Conservation (phyloP, 2,113 vertebrate genomes). For the Aegotheles bennettii region DNA sequence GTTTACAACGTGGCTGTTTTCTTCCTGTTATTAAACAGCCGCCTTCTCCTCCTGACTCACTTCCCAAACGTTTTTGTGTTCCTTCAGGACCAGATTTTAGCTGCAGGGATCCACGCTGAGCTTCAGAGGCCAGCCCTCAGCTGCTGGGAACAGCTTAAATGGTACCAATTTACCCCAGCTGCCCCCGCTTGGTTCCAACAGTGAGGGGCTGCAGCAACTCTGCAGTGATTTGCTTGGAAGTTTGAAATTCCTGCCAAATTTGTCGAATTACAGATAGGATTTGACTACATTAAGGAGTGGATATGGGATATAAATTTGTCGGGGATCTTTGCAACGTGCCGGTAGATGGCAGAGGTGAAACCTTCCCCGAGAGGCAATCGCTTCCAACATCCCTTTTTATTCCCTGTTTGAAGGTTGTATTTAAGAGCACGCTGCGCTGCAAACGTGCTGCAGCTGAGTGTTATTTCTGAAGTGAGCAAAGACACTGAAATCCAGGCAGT, state of each 20-base stretch:
- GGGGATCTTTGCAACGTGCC: not conserved
- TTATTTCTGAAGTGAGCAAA: not conserved
- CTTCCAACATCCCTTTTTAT: not conserved
- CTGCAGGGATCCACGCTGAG: fast-evolving
- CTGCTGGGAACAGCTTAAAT: fast-evolving
- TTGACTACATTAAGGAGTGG: fast-evolving
- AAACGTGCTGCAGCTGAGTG: fast-evolving
- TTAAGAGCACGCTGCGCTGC: not conserved
- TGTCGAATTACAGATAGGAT: not conserved
- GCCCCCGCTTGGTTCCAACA: not conserved
- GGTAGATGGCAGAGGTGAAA: slow-evolving; percentile 30
- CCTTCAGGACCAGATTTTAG: not conserved
- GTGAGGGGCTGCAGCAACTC: not conserved
- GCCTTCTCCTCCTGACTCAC: not conserved
- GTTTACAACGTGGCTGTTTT: not conserved
- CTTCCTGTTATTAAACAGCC: not conserved
- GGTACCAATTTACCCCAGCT: not conserved
- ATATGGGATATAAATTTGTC: fast-evolving
- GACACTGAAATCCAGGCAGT: fast-evolving
- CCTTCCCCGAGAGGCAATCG: not conserved
- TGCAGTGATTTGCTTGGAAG: fast-evolving
- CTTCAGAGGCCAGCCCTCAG: fast-evolving
- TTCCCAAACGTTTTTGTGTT: not conserved
- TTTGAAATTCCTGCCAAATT: fast-evolving
- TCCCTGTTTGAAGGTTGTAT: fast-evolving